These are phyloP conservation scores for Trypoxylus dichotomus DNA, from an alignment of 1,140 invertebrate genomes.

Conservation along the genomic window DNA sequence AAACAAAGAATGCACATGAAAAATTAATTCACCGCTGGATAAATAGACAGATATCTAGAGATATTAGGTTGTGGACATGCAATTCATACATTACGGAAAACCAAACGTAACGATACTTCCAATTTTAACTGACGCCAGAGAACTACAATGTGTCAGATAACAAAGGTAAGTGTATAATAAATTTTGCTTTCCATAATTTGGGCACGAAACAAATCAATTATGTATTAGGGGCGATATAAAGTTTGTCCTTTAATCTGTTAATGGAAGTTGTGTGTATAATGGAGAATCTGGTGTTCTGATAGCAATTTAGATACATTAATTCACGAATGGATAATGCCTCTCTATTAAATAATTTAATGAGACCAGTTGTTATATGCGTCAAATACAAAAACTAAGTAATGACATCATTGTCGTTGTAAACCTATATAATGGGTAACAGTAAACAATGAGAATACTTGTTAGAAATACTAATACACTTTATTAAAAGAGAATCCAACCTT, in stretches of 20 bases:
- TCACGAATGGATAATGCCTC: not conserved
- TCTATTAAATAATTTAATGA: not conserved
- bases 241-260: conserved; percentile 5
- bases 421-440: no score
- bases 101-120: not conserved
- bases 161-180: not conserved
- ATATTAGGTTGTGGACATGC: not conserved
- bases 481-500: no score
- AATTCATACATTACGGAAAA: not conserved
- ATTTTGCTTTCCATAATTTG: not conserved
- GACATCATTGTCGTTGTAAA: no score
- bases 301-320: conserved; percentile 1
- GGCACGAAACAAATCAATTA: conserved; percentile 19
- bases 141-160: not conserved
- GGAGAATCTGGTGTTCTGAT: not conserved
- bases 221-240: not conserved
- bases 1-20: no score
- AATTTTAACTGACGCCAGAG: not conserved
- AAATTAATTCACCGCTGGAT: no score
- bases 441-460: no score
- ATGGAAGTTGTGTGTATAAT: not conserved
- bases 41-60: not conserved
- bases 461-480: no score
- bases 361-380: no score
- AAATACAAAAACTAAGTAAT: no score